Conservation (phyloP, 2,888 invertebrate genomes). For the Autographa gamma region DNA sequence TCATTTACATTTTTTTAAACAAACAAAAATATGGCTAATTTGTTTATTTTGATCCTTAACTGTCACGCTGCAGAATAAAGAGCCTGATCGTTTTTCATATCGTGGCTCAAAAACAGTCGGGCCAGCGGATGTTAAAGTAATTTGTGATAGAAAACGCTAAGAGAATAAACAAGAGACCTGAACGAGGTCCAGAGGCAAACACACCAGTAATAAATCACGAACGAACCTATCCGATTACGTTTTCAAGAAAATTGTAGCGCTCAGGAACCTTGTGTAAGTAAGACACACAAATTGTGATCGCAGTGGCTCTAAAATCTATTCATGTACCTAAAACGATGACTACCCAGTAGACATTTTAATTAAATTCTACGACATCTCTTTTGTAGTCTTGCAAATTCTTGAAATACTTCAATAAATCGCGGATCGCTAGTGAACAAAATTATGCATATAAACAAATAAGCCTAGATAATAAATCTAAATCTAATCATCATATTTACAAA, state of each 20-base stretch:
- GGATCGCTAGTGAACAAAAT: background rate
- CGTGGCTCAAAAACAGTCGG: constrained; percentile 34
- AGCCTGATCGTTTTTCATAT: constrained; percentile 25
- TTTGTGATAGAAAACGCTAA: constrained; percentile 35
- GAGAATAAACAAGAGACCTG: constrained; percentile 42
- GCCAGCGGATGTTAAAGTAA: constrained; percentile 48
- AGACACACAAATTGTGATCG: background rate
- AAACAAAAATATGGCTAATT: background rate
- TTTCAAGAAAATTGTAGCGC: constrained; percentile 10
- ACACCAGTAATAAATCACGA: constrained; percentile 19
- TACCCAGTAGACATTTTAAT: background rate
- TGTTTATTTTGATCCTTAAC: background rate
- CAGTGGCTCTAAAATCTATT: constrained; percentile 33
- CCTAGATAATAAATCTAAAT: background rate
- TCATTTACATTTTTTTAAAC: no score
- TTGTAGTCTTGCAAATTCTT: background rate
- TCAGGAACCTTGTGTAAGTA: background rate
- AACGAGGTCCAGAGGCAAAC: constrained; percentile 18
- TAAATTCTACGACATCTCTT: background rate
- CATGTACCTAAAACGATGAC: constrained; percentile 7
- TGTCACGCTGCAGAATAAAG: constrained; percentile 10
- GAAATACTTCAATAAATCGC: background rate
- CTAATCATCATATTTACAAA: background rate
- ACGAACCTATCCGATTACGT: background rate
- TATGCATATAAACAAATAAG: background rate